A percentile compares a stretch with the other conserved stretches of the same genome.
These are phyloP conservation scores for Suricata suricatta DNA, from an alignment of 2,113 vertebrate genomes.

Conservation along the genomic window DNA sequence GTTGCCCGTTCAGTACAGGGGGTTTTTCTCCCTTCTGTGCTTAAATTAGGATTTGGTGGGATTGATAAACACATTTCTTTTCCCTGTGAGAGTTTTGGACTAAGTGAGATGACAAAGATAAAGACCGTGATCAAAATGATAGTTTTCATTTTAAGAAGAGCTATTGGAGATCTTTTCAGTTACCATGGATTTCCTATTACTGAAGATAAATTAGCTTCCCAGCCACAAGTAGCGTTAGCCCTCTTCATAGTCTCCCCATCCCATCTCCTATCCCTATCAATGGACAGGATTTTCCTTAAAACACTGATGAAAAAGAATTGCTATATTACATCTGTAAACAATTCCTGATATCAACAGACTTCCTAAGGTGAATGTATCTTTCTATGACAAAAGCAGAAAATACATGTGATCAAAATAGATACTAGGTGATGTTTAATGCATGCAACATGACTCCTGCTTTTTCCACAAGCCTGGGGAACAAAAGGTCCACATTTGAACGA, in stretches of 20 bases:
- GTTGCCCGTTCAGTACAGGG: neutral
- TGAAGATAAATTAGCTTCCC: neutral
- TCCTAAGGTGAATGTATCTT: neutral
- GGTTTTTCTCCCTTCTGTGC: neutral
- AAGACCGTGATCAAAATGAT: neutral
- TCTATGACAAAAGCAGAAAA: neutral
- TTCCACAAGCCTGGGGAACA: conserved; percentile 15
- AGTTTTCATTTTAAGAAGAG: neutral
- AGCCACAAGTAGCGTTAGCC: neutral
- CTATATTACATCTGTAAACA: neutral
- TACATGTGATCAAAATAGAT: neutral
- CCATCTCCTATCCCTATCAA: neutral
- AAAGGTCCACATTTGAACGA: neutral
- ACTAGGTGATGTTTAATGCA: neutral
- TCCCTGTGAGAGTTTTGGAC: neutral
- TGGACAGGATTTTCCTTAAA: neutral
- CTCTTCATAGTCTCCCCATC: neutral
- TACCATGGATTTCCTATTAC: neutral
- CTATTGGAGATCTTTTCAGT: neutral
- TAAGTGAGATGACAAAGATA: neutral
- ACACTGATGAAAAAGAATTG: neutral
- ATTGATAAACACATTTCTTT: neutral
- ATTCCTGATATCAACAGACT: neutral
- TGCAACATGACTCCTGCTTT: neutral
- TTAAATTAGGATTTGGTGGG: neutral